Evolutionary conservation across 2,888 invertebrate species (phyloP).

Genomic region (Therioaphis trifolii): DNA sequence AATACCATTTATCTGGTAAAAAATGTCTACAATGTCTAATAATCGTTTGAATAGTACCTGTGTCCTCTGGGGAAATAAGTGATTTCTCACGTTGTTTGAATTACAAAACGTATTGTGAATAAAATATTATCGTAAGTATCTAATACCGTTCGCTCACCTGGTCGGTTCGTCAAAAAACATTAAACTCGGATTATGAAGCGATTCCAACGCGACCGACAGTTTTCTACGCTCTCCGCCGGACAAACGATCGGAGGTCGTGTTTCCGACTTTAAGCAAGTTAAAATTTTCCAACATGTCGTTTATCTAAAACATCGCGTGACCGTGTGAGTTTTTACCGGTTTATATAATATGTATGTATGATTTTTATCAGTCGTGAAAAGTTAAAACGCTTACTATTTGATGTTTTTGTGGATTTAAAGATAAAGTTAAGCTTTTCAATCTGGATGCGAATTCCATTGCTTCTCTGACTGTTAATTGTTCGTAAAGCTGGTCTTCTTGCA

Average conservation of each 20-base stretch:
- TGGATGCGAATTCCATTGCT: constrained; percentile 86
- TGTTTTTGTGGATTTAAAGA: constrained; percentile 73
- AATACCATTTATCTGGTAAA: background rate
- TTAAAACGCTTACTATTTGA: constrained; percentile 70
- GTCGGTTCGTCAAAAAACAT: constrained; percentile 62
- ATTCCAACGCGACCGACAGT: constrained; percentile 53
- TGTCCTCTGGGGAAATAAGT: too few species aligned
- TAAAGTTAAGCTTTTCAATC: constrained; percentile 78
- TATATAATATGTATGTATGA: background rate
- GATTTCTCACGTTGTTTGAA: too few species aligned
- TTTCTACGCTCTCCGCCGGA: constrained; percentile 55
- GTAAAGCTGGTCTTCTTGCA: constrained; percentile 87
- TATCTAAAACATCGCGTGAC: constrained; percentile 51
- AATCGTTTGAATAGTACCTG: too few species aligned
- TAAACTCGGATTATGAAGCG: constrained; percentile 46
- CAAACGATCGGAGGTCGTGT: constrained; percentile 30
- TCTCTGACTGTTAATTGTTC: constrained; percentile 86
- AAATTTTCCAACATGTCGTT: constrained; percentile 42
- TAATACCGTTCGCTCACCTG: background rate
- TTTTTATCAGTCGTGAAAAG: background rate
- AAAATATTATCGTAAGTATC: background rate
- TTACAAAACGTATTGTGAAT: too few species aligned
- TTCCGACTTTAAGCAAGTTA: constrained; percentile 27
- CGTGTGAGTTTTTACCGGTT: too few species aligned
- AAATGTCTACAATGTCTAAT: too few species aligned